These are phyloP conservation scores for Benitochromis conjunctus DNA, from an alignment of 2,113 vertebrate species.

Conservation along the genomic window DNA sequence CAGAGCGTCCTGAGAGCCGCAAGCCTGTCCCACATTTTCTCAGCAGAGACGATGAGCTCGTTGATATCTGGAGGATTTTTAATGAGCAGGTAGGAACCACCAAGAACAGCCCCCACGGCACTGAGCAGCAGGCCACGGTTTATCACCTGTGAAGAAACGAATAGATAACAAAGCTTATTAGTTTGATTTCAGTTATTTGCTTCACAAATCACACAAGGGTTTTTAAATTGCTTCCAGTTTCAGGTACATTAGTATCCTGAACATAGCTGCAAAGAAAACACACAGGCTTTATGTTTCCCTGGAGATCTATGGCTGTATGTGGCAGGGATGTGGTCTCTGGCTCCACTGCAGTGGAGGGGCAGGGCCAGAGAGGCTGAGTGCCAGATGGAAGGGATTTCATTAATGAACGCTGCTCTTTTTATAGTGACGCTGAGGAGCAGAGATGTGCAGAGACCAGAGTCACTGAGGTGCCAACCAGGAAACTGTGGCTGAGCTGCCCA, in stretches of 20 bases:
- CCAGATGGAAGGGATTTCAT: not conserved
- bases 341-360: not conserved
- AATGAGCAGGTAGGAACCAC: slow-evolving; percentile 67
- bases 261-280: not conserved
- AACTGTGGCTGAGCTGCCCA: not conserved
- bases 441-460: not conserved
- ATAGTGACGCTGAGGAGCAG: not conserved
- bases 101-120: slow-evolving; percentile 52
- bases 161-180: not conserved
- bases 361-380: not conserved
- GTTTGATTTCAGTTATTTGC: not conserved
- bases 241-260: rapidly evolving
- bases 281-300: not conserved
- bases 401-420: not conserved
- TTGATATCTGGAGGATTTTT: slow-evolving; percentile 53
- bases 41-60: slow-evolving; percentile 27
- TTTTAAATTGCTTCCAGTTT: not conserved
- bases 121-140: slow-evolving; percentile 71
- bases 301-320: not conserved
- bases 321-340: not conserved
- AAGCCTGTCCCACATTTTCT: slow-evolving; percentile 64
- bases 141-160: slow-evolving; percentile 73
- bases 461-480: not conserved
- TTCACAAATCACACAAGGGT: not conserved
- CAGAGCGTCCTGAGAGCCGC: slow-evolving; percentile 38